Evolutionary conservation across 2,113 vertebrate genomes (phyloP), one percentile per base, ranked within the genome.

Genomic region (Megaleporinus macrocephalus): DNA sequence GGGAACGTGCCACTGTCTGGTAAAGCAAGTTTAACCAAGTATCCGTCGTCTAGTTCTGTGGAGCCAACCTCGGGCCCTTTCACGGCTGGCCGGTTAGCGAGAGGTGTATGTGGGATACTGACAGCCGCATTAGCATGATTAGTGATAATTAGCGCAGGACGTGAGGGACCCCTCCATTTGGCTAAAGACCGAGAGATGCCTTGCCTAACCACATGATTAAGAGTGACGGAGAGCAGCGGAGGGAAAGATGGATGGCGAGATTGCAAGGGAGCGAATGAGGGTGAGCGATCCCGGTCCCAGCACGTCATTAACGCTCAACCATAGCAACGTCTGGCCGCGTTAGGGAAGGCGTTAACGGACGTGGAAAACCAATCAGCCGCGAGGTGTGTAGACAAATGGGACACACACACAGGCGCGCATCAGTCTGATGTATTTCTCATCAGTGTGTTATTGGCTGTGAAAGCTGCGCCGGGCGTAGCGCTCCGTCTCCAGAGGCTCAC

Each of bases 361-460:
- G 30, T 72, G 72, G 79, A 41, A 80, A 79, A 87, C 5, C 47
- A 57, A 65, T 70, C 80, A 83, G 78, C 27, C 59, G 73, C 41
- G 61, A 72, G 81, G 74, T 71, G 76, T 71, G 78, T 41, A 62
- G 85, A 83, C 87, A 81, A 84, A 86, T 84, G 70, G 74, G 73
- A 70, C 6, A 44, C 66, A 68, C 66, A 36, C 69, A 0, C 55
- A 11, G 27, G n/a, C 83, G 59, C 73, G 27, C 81, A 72, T 73
- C 24, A 55, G 74, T 61, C 71, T 83, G 81, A 85, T 84, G 85
- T 83, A 80, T 86, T 87, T 83, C 86, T 90, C 87, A 87, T 90
- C 84, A 90, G 79, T 53, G 83, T 22, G 77, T 83, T 84, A 87
- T 84, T 88, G 76, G 76, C 63, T 79, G 81, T 80, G 86, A 85